Evolutionary conservation across 30 jellyfish, hydroid and myxozoan species (phyloP).

Genomic region (Aurelia aurita): DNA sequence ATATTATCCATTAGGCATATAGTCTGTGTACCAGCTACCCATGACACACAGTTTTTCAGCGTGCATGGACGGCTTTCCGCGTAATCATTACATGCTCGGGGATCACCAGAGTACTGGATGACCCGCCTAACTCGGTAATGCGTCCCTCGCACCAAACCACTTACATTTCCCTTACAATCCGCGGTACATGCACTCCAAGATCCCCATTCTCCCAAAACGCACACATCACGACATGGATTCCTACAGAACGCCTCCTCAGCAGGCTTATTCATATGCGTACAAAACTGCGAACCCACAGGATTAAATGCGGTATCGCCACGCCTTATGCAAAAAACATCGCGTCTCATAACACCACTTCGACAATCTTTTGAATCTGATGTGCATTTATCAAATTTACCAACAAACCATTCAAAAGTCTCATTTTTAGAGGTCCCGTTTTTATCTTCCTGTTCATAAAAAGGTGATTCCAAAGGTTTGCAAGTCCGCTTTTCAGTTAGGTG

Average conservation of each 20-base stretch:
- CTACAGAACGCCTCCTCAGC: slow-evolving; percentile 47
- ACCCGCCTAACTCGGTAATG: slow-evolving; percentile 69
- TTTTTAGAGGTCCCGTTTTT: neutral
- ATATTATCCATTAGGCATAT: slow-evolving; percentile 58
- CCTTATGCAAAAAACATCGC: slow-evolving; percentile 73
- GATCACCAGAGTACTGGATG: slow-evolving; percentile 54
- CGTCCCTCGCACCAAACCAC: slow-evolving; percentile 65
- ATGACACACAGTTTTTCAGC: slow-evolving; percentile 54
- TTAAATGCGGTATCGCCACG: slow-evolving; percentile 45
- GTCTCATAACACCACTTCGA: slow-evolving; percentile 40
- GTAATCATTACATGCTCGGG: slow-evolving; percentile 69
- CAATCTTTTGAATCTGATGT: slow-evolving; percentile 38
- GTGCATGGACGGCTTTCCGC: slow-evolving; percentile 79
- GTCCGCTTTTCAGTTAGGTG: slow-evolving; percentile 22
- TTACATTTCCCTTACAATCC: slow-evolving; percentile 25
- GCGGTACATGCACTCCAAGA: slow-evolving; percentile 80
- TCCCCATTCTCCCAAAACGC: slow-evolving; percentile 77
- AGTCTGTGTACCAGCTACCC: slow-evolving; percentile 72
- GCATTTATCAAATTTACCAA: slow-evolving; percentile 42
- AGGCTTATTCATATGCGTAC: slow-evolving; percentile 56
- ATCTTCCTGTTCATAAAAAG: neutral
- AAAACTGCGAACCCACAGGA: slow-evolving; percentile 62
- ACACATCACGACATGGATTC: slow-evolving; percentile 31
- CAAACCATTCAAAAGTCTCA: slow-evolving; percentile 50
- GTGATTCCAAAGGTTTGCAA: slow-evolving; percentile 35